Conservation (phyloP, 2,888 invertebrate species). For the Hololepta plana region DNA sequence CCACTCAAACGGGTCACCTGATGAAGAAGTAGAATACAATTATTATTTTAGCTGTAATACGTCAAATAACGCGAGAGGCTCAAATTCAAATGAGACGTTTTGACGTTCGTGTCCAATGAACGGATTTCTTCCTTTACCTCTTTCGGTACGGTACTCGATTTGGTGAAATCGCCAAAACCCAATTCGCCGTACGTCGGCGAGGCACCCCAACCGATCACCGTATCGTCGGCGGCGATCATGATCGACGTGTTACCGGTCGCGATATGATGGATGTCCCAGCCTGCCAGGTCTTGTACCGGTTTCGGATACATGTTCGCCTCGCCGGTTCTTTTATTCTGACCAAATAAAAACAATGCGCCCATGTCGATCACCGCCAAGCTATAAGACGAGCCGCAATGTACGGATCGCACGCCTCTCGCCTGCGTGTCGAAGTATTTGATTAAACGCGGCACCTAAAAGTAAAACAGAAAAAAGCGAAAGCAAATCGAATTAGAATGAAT, state of each 20-base stretch:
- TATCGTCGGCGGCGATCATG: constrained; percentile 78
- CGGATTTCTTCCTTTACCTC: constrained; percentile 39
- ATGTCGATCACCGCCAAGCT: constrained; percentile 69
- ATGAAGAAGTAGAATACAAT: constrained; percentile 9
- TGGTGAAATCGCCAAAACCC: constrained; percentile 77
- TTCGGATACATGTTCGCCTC: constrained; percentile 97
- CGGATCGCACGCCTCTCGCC: constrained; percentile 62
- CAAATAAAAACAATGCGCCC: constrained; percentile 65
- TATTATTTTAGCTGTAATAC: neutral
- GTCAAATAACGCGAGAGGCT: neutral
- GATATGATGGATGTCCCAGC: constrained; percentile 77
- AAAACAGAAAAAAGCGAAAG: neutral
- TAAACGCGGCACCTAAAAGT: constrained; percentile 36
- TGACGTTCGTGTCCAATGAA: neutral
- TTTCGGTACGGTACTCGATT: constrained; percentile 72
- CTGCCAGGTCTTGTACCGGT: constrained; percentile 81
- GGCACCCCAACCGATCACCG: constrained; percentile 84
- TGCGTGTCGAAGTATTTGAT: constrained; percentile 80
- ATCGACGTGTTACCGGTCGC: constrained; percentile 72
- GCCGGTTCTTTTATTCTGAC: constrained; percentile 81
- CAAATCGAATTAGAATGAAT: neutral
- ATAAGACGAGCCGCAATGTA: constrained; percentile 73
- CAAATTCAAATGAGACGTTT: neutral
- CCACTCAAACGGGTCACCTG: constrained; percentile 46
- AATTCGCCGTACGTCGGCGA: constrained; percentile 87